Evolutionary conservation across 2,797 vertebrate genomes (phyloP).

Genomic region (Poecilia velifera): DNA sequence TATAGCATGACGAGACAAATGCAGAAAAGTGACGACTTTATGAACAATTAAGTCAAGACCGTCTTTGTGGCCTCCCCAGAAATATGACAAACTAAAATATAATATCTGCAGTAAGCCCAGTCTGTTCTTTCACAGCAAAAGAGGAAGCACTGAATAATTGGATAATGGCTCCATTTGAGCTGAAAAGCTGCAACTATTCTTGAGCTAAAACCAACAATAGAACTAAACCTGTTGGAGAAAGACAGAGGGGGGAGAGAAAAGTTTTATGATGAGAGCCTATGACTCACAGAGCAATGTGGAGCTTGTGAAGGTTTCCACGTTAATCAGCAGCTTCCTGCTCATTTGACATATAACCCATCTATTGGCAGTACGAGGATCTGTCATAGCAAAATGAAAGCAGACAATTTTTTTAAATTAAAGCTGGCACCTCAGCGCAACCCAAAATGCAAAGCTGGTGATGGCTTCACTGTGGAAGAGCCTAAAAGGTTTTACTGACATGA

Average conservation of each 20-base stretch:
- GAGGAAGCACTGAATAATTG: not conserved
- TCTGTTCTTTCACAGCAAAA: not conserved
- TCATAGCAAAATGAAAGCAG: not conserved
- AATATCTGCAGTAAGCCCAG: not conserved
- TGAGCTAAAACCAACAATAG: no score
- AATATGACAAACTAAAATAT: not conserved
- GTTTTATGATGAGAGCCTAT: no score
- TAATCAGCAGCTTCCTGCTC: not conserved
- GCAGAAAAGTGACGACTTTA: no score
- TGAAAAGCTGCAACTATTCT: not conserved
- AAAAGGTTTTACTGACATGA: not conserved
- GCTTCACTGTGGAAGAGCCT: not conserved
- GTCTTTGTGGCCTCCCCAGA: not conserved
- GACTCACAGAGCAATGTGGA: no score
- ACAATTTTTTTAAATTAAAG: not conserved
- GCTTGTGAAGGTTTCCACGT: no score
- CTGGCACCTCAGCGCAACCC: not conserved
- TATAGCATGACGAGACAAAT: no score
- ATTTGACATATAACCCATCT: not conserved
- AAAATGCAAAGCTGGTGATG: not conserved
- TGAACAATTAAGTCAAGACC: no score
- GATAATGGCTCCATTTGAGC: not conserved
- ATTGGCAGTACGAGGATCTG: not conserved
- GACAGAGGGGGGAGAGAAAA: no score
- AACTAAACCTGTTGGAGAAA: no score